phyloP scores from a whole-genome alignment of 2,888 invertebrate species.

The Microdon myrmicae region DNA sequence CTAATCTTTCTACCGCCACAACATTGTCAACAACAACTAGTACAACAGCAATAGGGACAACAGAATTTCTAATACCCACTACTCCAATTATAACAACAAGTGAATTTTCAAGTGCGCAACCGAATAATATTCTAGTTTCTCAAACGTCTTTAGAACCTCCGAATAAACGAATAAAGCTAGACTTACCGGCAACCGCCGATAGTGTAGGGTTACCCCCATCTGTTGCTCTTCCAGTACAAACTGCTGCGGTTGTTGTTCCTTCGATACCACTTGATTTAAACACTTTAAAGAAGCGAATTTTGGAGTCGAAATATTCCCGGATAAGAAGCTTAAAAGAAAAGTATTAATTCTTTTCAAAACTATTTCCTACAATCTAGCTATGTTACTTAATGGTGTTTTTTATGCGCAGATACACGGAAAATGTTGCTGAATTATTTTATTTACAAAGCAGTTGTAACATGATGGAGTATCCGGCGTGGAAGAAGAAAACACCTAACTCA shows the following conservation, averaged over 20 bases:
- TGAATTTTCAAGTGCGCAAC: neutral
- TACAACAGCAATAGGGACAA: no score
- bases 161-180: slow-evolving; percentile 51
- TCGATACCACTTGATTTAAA: slow-evolving; percentile 63
- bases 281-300: slow-evolving; percentile 74
- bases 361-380: no score
- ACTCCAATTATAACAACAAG: no score
- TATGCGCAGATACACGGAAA: slow-evolving; percentile 74
- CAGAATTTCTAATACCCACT: no score
- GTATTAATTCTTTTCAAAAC: slow-evolving; percentile 57
- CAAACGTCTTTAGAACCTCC: slow-evolving; percentile 11
- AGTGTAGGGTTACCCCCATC: slow-evolving; percentile 33
- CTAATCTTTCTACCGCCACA: no score
- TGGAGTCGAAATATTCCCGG: slow-evolving; percentile 77
- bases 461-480: slow-evolving; percentile 88
- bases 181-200: slow-evolving; percentile 39
- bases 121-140: neutral
- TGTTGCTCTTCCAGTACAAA: slow-evolving; percentile 2
- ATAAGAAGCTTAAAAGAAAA: slow-evolving; percentile 77
- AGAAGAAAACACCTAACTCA: slow-evolving; percentile 80
- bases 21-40: no score
- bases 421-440: slow-evolving; percentile 86
- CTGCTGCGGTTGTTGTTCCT: slow-evolving; percentile 36
- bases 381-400: slow-evolving; percentile 14
- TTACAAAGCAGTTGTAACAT: slow-evolving; percentile 87